Evolutionary conservation across 2,888 invertebrate genomes (phyloP), one percentile per base, ranked within the genome.

Genomic region (Peribatodes rhomboidaria): DNA sequence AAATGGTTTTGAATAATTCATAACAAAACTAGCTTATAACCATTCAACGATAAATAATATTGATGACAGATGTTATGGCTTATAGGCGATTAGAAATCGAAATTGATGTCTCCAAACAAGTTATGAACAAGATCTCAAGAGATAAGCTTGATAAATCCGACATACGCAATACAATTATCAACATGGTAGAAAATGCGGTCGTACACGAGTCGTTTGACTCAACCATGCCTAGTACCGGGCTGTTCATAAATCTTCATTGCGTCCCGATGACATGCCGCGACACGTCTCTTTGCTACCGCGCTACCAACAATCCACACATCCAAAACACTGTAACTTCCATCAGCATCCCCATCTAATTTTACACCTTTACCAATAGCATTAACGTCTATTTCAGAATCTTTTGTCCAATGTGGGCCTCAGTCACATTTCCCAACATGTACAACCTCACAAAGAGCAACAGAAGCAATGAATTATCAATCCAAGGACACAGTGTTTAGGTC

Each of bases 181-280:
- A 83, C 82, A 81, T 80, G 78, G 79, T 84, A 83, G 81, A 83
- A 87, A 85, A 83, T 82, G 81, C 74, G 79, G 68, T 73, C 60
- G 64, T 64, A 72, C 85, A 84, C 82, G 83, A 83, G 81, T 77
- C 71, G 78, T 78, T 76, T 81, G 81, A 81, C 82, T 84, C 84
- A 84, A 85, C 86, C 80, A 76, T 81, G 61, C 69, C 57, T 70
- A 81, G 86, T 85, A 85, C 86, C 84, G 84, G 86, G 80, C 84
- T 85, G 90, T 87, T 89, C 92, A 92, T 93, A 92, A 93, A 93
- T 92, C 93, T 93, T 92, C 92, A 92, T 92, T 91, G 90, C 90
- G 87, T 88, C 87, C 86, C 91, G 92, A 92, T 92, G 92, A 93
- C 93, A 92, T 83, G 89, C 90, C 90, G 86, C 92, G 92, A 92